Conservation (phyloP, 1,140 invertebrate genomes). For the Gonatopus flavifemur region DNA sequence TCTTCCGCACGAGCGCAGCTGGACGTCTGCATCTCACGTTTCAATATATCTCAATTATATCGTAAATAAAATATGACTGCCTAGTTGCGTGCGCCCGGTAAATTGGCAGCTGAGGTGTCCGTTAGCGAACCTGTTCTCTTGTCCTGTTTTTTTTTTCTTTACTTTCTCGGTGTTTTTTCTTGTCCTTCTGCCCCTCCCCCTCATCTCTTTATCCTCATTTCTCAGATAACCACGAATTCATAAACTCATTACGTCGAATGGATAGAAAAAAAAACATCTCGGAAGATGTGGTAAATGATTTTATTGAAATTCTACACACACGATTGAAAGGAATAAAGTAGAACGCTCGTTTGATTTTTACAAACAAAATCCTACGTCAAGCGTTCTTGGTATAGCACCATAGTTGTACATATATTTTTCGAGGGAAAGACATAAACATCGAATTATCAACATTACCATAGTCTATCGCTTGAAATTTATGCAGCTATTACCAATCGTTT, state of each 20-base stretch:
- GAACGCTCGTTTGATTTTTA: too few relatives aligned
- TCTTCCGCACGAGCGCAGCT: conserved; percentile 32
- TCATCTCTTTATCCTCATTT: neutral
- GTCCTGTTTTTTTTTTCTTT: neutral
- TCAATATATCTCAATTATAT: conserved; percentile 56
- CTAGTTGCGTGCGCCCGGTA: conserved; percentile 45
- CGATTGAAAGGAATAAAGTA: too few relatives aligned
- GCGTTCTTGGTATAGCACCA: too few relatives aligned
- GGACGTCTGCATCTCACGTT: conserved; percentile 46
- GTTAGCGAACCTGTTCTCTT: conserved; percentile 41
- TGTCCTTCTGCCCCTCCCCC: neutral
- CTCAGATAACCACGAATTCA: too few relatives aligned
- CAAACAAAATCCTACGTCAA: too few relatives aligned
- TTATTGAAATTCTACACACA: too few relatives aligned
- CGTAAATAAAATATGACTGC: conserved; percentile 52
- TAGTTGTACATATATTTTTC: too few relatives aligned
- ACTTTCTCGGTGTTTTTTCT: neutral
- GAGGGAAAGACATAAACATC: neutral
- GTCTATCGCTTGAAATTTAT: conserved; percentile 37
- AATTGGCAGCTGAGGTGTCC: conserved; percentile 46
- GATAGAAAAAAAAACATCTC: too few relatives aligned
- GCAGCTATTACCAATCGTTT: conserved; percentile 30
- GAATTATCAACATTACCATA: neutral
- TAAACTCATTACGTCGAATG: too few relatives aligned
- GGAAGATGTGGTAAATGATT: too few relatives aligned